Conservation (phyloP, 2,888 invertebrate genomes). For the Mythimna impura region DNA sequence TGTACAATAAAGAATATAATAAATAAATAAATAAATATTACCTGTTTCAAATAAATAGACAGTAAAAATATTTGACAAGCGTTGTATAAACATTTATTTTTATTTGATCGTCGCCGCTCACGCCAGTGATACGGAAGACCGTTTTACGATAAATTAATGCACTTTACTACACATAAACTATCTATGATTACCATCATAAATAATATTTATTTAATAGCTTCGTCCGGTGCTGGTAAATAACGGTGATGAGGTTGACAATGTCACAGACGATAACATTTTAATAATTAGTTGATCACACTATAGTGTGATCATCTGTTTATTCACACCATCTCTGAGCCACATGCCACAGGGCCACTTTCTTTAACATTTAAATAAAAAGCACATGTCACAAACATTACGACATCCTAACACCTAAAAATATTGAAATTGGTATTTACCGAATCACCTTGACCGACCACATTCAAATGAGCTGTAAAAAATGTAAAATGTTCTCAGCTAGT, state of each 20-base stretch:
- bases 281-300: neutral
- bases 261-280: conserved; percentile 1
- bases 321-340: neutral
- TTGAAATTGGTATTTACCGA: conserved; percentile 45
- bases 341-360: neutral
- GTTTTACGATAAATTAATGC: conserved; percentile 38
- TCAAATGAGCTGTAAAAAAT: conserved; percentile 48
- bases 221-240: conserved; percentile 7
- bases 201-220: conserved; percentile 28
- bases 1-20: too few relatives aligned
- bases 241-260: conserved; percentile 5
- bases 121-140: conserved; percentile 23
- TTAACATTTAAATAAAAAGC: conserved; percentile 10
- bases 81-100: conserved; percentile 33
- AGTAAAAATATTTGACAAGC: conserved; percentile 23
- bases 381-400: conserved; percentile 28
- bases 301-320: conserved; percentile 6
- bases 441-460: conserved; percentile 63
- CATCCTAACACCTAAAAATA: conserved; percentile 25
- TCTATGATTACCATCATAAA: conserved; percentile 16
- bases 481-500: conserved; percentile 24
- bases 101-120: conserved; percentile 37
- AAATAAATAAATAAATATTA: too few relatives aligned
- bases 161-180: conserved; percentile 21
- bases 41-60: conserved; percentile 30